Evolutionary conservation across 2,888 invertebrate genomes (phyloP).

Genomic region (Sipunculus nudus): DNA sequence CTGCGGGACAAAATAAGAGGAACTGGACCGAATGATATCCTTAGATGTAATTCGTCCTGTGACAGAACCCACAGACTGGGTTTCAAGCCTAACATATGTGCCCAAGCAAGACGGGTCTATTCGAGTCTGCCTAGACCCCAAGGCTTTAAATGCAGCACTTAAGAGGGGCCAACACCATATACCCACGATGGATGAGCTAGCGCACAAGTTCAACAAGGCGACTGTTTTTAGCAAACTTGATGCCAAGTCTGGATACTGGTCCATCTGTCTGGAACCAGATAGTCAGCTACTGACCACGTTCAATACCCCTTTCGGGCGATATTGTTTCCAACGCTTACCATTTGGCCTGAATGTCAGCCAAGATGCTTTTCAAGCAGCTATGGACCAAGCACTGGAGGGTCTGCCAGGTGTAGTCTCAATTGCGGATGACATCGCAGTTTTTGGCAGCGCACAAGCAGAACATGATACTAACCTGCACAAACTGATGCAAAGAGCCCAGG

Average conservation of each 20-base stretch:
- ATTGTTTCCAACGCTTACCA: slow-evolving; percentile 4
- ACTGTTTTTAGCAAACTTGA: slow-evolving; percentile 24
- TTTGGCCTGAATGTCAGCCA: slow-evolving; percentile 11
- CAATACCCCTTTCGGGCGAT: slow-evolving; percentile 10
- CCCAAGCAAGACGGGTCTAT: slow-evolving; percentile 16
- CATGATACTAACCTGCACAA: slow-evolving; percentile 7
- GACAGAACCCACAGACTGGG: too few relatives aligned
- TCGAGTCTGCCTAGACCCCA: slow-evolving; percentile 27
- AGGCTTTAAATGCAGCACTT: slow-evolving; percentile 13
- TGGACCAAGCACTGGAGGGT: slow-evolving; percentile 1
- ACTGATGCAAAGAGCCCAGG: neutral
- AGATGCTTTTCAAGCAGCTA: slow-evolving; percentile 8
- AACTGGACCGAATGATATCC: too few relatives aligned
- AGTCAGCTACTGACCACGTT: slow-evolving; percentile 17
- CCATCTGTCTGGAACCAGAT: slow-evolving; percentile 7
- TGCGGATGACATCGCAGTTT: slow-evolving; percentile 8
- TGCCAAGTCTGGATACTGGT: slow-evolving; percentile 33
- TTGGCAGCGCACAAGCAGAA: neutral
- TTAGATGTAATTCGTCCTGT: too few relatives aligned
- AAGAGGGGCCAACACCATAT: slow-evolving; percentile 18
- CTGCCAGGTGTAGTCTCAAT: slow-evolving; percentile 3
- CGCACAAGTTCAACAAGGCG: slow-evolving; percentile 18
- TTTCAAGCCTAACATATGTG: slow-evolving; percentile 10
- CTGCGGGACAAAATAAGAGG: too few relatives aligned
- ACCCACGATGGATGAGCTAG: slow-evolving; percentile 26